phyloP scores from a whole-genome alignment of 1,140 invertebrate species.

The Heterodera schachtii region DNA sequence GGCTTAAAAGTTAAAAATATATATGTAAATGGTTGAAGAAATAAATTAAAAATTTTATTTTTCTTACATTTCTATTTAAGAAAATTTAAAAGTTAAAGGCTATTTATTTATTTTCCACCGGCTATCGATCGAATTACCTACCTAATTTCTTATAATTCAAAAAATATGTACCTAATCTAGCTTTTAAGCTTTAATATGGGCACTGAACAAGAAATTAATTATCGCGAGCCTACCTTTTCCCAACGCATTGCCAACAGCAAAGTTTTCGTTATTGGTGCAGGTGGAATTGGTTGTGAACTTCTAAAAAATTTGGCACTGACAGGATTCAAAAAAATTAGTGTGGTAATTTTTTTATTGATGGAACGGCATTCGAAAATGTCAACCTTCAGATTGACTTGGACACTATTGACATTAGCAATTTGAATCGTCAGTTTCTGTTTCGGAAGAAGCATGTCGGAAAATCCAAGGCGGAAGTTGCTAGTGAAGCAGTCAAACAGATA shows the following conservation, averaged over 20 bases:
- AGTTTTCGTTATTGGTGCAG: conserved; percentile 90
- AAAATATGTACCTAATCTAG: no score
- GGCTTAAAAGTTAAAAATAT: not conserved
- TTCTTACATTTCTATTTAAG: no score
- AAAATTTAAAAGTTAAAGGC: no score
- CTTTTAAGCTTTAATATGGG: not conserved
- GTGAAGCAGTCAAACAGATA: conserved; percentile 83
- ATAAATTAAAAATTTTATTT: not conserved
- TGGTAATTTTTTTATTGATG: conserved; percentile 72
- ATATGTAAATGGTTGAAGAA: not conserved
- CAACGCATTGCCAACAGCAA: conserved; percentile 38
- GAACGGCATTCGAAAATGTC: not conserved
- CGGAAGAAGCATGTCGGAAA: conserved; percentile 96
- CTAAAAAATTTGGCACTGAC: conserved; percentile 93
- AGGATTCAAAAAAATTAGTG: conserved; percentile 88
- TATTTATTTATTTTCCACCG: no score
- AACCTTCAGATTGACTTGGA: conserved; percentile 90
- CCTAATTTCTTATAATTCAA: no score
- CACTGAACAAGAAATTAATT: not conserved
- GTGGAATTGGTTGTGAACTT: conserved; percentile 97
- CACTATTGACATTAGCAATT: conserved; percentile 98
- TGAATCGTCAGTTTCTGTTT: conserved; percentile 97
- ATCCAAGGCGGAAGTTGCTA: conserved; percentile 82
- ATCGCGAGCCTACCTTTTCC: conserved; percentile 10
- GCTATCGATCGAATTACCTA: no score